phyloP scores from a whole-genome alignment of 1,140 invertebrate genomes.

The Caerostris darwini region DNA sequence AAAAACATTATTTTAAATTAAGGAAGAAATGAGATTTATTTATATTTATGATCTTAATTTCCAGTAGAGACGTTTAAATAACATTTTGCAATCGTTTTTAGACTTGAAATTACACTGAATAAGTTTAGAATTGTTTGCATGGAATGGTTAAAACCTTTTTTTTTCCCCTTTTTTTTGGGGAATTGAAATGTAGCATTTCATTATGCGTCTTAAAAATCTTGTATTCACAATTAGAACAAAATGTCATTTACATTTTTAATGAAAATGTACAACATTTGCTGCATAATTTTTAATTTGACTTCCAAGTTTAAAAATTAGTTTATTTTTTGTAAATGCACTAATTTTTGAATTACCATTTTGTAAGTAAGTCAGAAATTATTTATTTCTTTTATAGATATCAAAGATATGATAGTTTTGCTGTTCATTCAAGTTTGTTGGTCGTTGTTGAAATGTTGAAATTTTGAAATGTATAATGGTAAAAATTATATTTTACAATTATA shows the following conservation, averaged over 20 bases:
- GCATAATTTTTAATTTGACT: background rate
- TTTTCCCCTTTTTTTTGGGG: background rate
- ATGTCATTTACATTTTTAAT: background rate
- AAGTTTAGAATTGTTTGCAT: background rate
- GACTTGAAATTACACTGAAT: conserved; percentile 41
- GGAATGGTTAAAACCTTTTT: background rate
- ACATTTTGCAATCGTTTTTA: background rate
- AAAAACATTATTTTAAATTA: conserved; percentile 54
- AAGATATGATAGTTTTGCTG: too few species aligned
- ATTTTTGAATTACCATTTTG: too few species aligned
- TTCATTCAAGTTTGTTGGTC: too few species aligned
- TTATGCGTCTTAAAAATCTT: background rate
- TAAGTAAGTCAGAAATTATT: too few species aligned
- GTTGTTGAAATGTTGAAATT: too few species aligned
- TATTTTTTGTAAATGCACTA: background rate
- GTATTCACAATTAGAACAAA: background rate
- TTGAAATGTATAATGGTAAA: too few species aligned
- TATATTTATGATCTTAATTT: conserved; percentile 8
- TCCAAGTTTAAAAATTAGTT: background rate
- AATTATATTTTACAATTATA: too few species aligned
- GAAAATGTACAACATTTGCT: background rate
- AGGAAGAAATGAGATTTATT: background rate
- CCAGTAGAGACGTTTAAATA: background rate
- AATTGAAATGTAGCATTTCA: background rate
- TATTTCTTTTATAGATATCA: too few species aligned